phyloP scores from a whole-genome alignment of 2,113 vertebrate genomes.

The Machaerirhynchus nigripectus region DNA sequence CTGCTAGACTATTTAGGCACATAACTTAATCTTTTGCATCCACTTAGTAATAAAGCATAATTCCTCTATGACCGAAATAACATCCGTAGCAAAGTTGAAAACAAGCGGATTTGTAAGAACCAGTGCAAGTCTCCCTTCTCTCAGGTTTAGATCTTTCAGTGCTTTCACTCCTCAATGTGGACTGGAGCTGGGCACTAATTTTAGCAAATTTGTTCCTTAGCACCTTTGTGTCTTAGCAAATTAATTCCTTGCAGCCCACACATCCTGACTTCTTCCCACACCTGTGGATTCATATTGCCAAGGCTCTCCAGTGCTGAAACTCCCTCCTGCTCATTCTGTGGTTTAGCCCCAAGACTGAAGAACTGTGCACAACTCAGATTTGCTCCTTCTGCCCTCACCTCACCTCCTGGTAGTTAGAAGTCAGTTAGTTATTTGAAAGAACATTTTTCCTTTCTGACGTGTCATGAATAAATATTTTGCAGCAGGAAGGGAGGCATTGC shows the following conservation, averaged over 20 bases:
- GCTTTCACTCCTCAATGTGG: neutral
- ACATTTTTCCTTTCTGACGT: accelerated
- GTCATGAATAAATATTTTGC: neutral
- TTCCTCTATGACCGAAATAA: neutral
- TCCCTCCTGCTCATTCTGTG: neutral
- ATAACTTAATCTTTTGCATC: conserved; percentile 51
- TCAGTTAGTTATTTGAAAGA: neutral
- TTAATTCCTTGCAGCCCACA: neutral
- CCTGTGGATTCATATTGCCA: neutral
- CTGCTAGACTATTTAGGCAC: conserved; percentile 47
- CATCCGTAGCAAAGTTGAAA: neutral
- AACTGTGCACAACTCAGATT: neutral
- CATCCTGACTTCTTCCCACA: neutral
- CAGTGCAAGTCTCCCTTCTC: neutral
- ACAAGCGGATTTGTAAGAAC: neutral
- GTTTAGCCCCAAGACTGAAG: neutral
- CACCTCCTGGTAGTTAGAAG: neutral
- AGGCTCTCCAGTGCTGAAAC: neutral
- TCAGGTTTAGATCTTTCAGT: neutral
- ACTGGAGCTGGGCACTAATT: neutral
- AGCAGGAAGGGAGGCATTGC: neutral
- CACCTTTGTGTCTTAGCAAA: neutral
- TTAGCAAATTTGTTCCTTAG: neutral
- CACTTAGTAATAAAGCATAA: neutral
- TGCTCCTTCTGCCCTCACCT: neutral